These are phyloP conservation scores for Oostethus manadensis DNA, from an alignment of 2,113 vertebrate species.

Conservation along the genomic window DNA sequence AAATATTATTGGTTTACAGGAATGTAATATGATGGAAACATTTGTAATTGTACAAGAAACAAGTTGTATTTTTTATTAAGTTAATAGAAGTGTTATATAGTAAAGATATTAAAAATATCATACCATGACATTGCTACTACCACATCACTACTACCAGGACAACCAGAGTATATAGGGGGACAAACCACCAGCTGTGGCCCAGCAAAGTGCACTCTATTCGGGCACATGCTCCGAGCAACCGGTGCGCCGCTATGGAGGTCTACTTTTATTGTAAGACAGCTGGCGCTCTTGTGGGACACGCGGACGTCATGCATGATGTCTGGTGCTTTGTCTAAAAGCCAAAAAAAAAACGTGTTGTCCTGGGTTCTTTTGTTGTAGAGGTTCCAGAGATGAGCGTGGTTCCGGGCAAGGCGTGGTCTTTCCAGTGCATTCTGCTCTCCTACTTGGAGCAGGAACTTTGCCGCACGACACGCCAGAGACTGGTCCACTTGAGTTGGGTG, in stretches of 20 bases:
- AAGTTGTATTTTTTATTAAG: too few relatives aligned
- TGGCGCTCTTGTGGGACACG: too few relatives aligned
- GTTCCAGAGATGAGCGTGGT: neutral
- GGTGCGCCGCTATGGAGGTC: too few relatives aligned
- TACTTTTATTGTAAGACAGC: too few relatives aligned
- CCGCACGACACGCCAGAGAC: accelerated
- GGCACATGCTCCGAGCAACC: too few relatives aligned
- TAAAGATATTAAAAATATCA: too few relatives aligned
- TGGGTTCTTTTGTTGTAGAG: neutral
- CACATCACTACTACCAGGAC: too few relatives aligned
- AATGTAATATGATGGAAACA: neutral
- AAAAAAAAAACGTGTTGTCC: neutral
- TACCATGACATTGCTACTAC: too few relatives aligned
- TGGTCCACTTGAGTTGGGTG: constrained; percentile 22
- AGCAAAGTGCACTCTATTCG: too few relatives aligned
- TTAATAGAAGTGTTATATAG: too few relatives aligned
- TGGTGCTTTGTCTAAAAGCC: neutral
- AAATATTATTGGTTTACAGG: neutral
- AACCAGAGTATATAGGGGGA: too few relatives aligned
- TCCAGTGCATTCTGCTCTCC: constrained; percentile 34
- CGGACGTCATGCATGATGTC: neutral
- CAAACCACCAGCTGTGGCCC: too few relatives aligned
- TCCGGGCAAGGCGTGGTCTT: neutral
- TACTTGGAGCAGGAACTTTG: neutral
- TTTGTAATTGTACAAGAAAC: neutral